Conservation (phyloP, 30 jellyfish, hydroid and myxozoan species). For the Hydractinia echinata region DNA sequence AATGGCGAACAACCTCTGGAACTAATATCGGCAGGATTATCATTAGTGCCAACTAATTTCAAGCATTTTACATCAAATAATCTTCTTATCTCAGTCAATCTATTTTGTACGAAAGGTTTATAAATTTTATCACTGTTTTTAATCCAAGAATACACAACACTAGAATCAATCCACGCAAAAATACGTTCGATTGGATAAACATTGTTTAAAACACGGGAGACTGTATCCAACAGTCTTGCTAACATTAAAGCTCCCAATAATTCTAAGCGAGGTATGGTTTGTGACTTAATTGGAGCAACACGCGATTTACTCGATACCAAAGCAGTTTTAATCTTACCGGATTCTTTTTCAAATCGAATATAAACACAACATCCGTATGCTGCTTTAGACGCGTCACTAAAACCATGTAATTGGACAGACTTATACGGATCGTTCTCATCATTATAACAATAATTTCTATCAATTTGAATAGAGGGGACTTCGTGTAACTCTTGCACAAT, state of each 20-base stretch:
- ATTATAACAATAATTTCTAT: not conserved
- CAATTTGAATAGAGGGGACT: not conserved
- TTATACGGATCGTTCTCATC: not conserved
- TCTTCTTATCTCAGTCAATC: too few species aligned
- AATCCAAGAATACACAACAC: too few species aligned
- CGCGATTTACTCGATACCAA: not conserved
- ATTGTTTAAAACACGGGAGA: not conserved
- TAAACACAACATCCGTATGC: not conserved
- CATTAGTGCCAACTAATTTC: too few species aligned
- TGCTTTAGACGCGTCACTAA: not conserved
- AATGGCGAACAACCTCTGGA: too few species aligned
- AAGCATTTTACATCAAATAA: too few species aligned
- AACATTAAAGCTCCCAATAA: not conserved
- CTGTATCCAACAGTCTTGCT: not conserved
- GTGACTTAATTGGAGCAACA: not conserved
- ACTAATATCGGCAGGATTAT: too few species aligned
- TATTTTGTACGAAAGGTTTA: too few species aligned
- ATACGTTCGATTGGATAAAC: too few species aligned
- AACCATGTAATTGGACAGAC: conserved; percentile 3
- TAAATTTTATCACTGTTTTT: too few species aligned
- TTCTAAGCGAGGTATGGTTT: not conserved
- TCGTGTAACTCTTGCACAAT: not conserved
- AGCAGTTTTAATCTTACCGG: not conserved
- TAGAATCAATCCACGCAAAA: too few species aligned
- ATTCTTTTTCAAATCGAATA: not conserved